Conservation (phyloP, 2,113 vertebrate species). For the Nothocercus julius region DNA sequence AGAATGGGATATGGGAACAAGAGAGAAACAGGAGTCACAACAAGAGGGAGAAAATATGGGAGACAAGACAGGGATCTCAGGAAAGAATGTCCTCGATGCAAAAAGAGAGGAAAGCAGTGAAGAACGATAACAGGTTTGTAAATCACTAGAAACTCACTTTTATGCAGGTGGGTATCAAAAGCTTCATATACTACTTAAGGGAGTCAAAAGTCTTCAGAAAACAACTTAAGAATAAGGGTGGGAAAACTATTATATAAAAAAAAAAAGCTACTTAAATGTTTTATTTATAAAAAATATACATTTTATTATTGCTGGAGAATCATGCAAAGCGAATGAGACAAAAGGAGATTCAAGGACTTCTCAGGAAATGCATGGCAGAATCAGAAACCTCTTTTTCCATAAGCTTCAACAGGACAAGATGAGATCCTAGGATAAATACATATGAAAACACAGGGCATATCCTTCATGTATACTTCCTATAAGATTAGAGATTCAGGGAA, state of each 20-base stretch:
- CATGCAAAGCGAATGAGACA: not conserved
- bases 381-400: not conserved
- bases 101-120: not conserved
- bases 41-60: not conserved
- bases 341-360: not conserved
- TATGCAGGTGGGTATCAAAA: not conserved
- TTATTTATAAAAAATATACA: not conserved
- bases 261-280: not conserved
- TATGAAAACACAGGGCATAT: not conserved
- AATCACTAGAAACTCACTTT: not conserved
- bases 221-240: not conserved
- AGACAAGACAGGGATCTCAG: not conserved
- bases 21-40: not conserved
- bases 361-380: not conserved
- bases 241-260: not conserved
- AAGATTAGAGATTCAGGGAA: not conserved
- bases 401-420: not conserved
- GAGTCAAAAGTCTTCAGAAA: not conserved
- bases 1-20: not conserved
- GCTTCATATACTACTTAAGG: not conserved
- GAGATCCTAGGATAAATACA: accelerated
- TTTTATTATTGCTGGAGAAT: not conserved
- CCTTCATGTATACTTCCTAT: not conserved
- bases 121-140: not conserved
- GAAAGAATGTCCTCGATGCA: not conserved